A percentile compares a stretch with the other conserved stretches of the same genome.
Conservation (phyloP, 2,888 invertebrate genomes). For the Lepidonotus clava region DNA sequence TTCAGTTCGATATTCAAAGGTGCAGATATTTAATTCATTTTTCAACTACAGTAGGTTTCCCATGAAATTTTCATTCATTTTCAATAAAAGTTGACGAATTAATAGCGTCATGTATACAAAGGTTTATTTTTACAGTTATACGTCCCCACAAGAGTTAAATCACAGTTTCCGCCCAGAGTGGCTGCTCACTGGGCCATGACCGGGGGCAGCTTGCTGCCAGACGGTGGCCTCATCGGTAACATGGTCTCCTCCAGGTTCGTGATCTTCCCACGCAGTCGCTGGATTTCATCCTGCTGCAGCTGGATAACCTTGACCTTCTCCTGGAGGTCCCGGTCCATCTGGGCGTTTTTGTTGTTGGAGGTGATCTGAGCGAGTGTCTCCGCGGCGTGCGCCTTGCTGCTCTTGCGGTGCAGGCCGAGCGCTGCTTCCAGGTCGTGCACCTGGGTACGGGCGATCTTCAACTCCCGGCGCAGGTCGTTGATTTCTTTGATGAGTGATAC, state of each 20-base stretch:
- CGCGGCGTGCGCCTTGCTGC: constrained; percentile 69
- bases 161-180: too few species aligned
- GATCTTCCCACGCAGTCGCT: constrained; percentile 76
- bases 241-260: constrained; percentile 68
- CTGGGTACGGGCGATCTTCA: constrained; percentile 85
- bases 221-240: constrained; percentile 56
- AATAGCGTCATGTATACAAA: too few species aligned
- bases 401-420: constrained; percentile 78
- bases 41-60: too few species aligned
- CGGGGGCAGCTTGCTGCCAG: constrained; percentile 62
- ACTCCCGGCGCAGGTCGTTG: constrained; percentile 86
- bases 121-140: too few species aligned
- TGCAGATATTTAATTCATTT: too few species aligned
- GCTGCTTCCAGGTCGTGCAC: constrained; percentile 87
- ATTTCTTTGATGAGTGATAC: constrained; percentile 88
- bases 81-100: too few species aligned
- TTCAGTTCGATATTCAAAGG: too few species aligned
- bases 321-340: constrained; percentile 85
- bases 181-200: constrained; percentile 39
- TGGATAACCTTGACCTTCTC: constrained; percentile 81
- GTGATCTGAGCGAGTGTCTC: constrained; percentile 79
- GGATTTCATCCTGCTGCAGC: constrained; percentile 81
- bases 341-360: constrained; percentile 81
- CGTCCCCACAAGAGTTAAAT: too few species aligned
- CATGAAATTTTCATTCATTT: too few species aligned